phyloP scores from a whole-genome alignment of 2,113 vertebrate species.

The Geococcyx californianus region DNA sequence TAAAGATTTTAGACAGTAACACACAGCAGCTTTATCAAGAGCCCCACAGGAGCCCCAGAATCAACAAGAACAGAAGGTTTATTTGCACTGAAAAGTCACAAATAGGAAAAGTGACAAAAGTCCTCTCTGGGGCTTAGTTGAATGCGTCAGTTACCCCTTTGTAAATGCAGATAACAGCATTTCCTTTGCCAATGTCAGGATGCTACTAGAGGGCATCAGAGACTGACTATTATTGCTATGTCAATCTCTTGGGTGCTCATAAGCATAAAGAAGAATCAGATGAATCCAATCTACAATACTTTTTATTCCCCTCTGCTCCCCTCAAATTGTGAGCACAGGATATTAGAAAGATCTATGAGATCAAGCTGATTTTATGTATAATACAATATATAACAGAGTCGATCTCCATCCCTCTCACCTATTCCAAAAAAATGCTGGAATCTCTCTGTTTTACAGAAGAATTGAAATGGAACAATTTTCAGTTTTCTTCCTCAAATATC shows the following conservation, averaged over 20 bases:
- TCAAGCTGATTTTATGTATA: not conserved
- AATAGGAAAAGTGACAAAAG: not conserved
- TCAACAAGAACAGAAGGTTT: not conserved
- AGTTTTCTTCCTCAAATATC: not conserved
- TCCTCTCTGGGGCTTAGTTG: not conserved
- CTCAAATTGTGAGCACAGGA: not conserved
- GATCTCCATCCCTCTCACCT: not conserved
- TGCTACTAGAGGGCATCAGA: not conserved
- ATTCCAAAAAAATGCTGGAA: not conserved
- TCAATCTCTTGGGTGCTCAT: not conserved
- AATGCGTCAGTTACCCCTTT: not conserved
- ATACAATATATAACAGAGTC: not conserved
- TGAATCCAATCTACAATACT: rapidly evolving
- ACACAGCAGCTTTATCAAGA: not conserved
- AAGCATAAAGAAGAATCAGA: not conserved
- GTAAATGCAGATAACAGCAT: not conserved
- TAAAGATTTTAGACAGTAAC: not conserved
- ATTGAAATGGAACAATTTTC: not conserved
- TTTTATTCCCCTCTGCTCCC: not conserved
- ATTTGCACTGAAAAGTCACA: not conserved
- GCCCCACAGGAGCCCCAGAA: not conserved
- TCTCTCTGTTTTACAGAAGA: not conserved
- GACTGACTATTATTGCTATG: not conserved
- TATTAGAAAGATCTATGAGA: not conserved
- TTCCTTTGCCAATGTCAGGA: not conserved